phyloP scores from a whole-genome alignment of 92 coral and sea anemone species.

The Phenganax subtilis region DNA sequence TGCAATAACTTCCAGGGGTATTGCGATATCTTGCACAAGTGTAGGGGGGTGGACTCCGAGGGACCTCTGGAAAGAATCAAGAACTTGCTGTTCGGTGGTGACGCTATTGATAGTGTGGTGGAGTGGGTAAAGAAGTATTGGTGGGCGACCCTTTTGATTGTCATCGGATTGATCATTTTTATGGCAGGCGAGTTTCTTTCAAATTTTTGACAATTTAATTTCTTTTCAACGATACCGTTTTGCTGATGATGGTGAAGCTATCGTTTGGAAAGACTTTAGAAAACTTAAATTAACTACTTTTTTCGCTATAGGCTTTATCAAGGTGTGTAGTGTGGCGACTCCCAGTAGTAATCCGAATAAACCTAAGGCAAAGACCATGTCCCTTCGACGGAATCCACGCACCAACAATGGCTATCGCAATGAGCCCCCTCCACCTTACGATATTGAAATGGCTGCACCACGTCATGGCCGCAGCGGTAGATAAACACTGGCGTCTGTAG shows the following conservation, averaged over 20 bases:
- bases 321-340: constrained; percentile 88
- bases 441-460: constrained; percentile 23
- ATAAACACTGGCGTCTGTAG: neutral
- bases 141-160: constrained; percentile 97
- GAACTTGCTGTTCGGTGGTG: constrained; percentile 80
- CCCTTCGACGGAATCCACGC: constrained; percentile 71
- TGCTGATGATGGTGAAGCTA: too few relatives aligned
- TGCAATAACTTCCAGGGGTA: constrained; percentile 88
- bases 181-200: constrained; percentile 73
- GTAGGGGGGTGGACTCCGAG: constrained; percentile 95
- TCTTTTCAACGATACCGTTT: neutral
- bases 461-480: constrained; percentile 17
- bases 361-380: constrained; percentile 79
- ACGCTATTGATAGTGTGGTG: constrained; percentile 71
- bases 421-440: constrained; percentile 47
- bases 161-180: constrained; percentile 73
- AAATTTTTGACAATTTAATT: neutral
- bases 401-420: constrained; percentile 22
- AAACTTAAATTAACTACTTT: neutral
- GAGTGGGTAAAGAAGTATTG: constrained; percentile 85
- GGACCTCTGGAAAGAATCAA: constrained; percentile 89
- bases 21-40: constrained; percentile 87
- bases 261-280: neutral
- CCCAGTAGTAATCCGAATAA: constrained; percentile 98
- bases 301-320: constrained; percentile 68